phyloP scores from a whole-genome alignment of 2,888 invertebrate species.

The Drepana falcataria region DNA sequence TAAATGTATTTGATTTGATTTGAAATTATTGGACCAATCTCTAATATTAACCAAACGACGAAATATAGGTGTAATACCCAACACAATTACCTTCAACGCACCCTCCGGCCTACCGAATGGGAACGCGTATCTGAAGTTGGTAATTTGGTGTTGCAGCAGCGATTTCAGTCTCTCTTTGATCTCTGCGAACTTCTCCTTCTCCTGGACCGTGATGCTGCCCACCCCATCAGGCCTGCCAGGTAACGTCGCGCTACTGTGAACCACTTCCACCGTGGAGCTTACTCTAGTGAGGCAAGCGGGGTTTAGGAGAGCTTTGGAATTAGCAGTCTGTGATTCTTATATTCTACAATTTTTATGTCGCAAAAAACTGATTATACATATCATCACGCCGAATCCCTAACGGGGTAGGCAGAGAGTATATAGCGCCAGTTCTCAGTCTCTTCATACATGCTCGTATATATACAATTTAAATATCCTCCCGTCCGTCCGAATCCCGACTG shows the following conservation, averaged over 20 bases:
- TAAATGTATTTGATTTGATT: no score
- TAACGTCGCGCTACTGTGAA: conserved; percentile 76
- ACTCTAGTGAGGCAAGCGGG: conserved; percentile 75
- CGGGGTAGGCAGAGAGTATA: no score
- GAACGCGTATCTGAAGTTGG: conserved; percentile 99
- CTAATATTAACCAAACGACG: no score
- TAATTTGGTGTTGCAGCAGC: conserved; percentile 97
- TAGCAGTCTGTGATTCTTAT: conserved; percentile 27
- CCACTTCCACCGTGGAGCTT: conserved; percentile 69
- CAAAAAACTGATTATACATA: neutral
- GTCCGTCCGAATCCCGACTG: no score
- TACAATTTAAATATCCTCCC: no score
- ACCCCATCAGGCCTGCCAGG: conserved; percentile 96
- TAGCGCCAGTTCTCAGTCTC: no score
- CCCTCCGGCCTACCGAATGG: conserved; percentile 99
- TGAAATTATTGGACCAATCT: no score
- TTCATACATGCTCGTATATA: no score
- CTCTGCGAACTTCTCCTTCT: conserved; percentile 98
- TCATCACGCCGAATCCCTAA: no score
- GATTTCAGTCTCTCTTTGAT: conserved; percentile 96
- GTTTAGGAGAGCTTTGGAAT: conserved; percentile 50
- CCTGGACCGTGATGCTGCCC: conserved; percentile 98
- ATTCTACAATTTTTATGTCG: neutral
- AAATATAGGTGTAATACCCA: no score
- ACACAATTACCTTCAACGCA: conserved; percentile 84